phyloP scores from a whole-genome alignment of 2,888 invertebrate genomes.

The Chorisops tibialis region DNA sequence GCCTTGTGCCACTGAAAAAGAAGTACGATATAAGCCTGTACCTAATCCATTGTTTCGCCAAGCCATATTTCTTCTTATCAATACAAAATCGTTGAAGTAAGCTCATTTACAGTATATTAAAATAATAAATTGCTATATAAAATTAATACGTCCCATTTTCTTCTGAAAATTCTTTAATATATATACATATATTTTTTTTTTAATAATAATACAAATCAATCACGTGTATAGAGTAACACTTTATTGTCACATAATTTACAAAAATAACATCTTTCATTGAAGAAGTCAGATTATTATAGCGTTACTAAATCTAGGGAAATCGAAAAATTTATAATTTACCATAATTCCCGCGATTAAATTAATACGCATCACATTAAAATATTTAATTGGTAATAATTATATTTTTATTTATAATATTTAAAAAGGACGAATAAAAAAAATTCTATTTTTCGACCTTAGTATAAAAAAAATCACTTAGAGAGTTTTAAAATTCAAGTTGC shows the following conservation, averaged over 20 bases:
- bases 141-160: too few relatives aligned
- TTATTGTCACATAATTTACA: conserved; percentile 28
- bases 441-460: neutral
- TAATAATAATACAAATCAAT: neutral
- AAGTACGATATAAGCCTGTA: too few relatives aligned
- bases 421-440: conserved; percentile 4
- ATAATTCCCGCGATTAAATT: neutral
- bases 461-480: conserved; percentile 3
- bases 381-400: conserved; percentile 9
- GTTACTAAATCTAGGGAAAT: too few relatives aligned
- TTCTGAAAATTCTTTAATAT: too few relatives aligned
- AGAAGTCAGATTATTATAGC: neutral
- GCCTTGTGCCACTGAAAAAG: too few relatives aligned
- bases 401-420: neutral
- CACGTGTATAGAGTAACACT: conserved; percentile 23
- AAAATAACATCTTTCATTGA: conserved; percentile 17
- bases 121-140: too few relatives aligned
- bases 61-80: too few relatives aligned
- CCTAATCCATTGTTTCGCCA: too few relatives aligned
- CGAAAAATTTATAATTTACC: too few relatives aligned
- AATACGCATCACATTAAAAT: conserved; percentile 19
- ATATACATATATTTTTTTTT: too few relatives aligned
- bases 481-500: conserved; percentile 4
- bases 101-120: too few relatives aligned
- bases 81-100: too few relatives aligned